phyloP scores from a whole-genome alignment of 2,113 vertebrate genomes.

The Indicator maculatus region DNA sequence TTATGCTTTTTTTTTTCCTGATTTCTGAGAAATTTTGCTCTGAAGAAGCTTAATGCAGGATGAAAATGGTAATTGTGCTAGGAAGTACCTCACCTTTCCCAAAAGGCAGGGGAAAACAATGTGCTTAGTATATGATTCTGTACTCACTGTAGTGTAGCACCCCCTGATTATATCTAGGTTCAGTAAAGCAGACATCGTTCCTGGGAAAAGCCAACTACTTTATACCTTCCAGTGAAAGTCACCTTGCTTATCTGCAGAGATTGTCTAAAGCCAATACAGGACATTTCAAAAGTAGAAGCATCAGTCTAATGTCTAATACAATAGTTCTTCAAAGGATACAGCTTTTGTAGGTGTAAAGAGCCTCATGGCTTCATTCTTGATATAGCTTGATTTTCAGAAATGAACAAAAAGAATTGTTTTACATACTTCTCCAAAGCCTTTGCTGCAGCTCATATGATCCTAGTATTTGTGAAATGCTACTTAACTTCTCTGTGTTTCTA shows the following conservation, averaged over 20 bases:
- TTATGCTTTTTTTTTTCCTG: not conserved
- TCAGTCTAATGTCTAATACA: not conserved
- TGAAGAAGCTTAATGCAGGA: not conserved
- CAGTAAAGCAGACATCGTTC: not conserved
- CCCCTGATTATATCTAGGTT: not conserved
- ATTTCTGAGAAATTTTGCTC: not conserved
- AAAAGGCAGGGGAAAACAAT: not conserved
- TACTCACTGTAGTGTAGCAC: not conserved
- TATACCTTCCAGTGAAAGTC: not conserved
- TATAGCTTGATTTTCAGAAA: not conserved
- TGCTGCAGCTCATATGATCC: not conserved
- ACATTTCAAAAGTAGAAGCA: not conserved
- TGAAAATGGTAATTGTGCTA: not conserved
- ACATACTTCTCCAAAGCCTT: not conserved
- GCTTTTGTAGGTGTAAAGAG: not conserved
- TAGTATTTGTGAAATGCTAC: not conserved
- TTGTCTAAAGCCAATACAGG: not conserved
- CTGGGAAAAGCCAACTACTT: not conserved
- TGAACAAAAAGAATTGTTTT: not conserved
- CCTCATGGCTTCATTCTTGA: not conserved
- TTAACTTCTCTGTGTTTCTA: not conserved
- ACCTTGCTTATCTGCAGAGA: not conserved
- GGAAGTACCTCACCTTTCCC: not conserved
- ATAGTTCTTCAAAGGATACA: not conserved
- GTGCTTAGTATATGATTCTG: not conserved